Conservation (phyloP, 1,140 invertebrate species). For the Parasteatoda tepidariorum region DNA sequence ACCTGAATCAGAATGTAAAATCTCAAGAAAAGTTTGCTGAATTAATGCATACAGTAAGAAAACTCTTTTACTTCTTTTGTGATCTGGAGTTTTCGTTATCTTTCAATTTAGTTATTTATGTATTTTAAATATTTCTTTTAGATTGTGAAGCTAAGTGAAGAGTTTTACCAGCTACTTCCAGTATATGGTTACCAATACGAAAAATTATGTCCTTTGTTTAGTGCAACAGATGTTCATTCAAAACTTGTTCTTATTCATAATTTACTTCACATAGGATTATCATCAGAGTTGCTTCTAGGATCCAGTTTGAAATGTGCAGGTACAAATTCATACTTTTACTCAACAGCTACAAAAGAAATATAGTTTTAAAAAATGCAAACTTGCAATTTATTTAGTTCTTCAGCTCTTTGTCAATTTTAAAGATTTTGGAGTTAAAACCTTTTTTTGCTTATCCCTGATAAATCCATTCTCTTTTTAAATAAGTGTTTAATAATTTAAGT, state of each 20-base stretch:
- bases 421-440: neutral
- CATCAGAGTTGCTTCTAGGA: constrained; percentile 68
- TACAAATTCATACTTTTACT: too few relatives aligned
- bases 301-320: constrained; percentile 66
- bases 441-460: too few relatives aligned
- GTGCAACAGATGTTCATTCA: constrained; percentile 64
- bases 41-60: constrained; percentile 52
- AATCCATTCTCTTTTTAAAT: too few relatives aligned
- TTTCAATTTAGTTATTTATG: neutral
- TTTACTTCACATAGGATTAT: constrained; percentile 69
- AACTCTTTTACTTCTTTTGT: neutral
- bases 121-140: constrained; percentile 58
- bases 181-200: constrained; percentile 69
- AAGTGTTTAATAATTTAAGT: too few relatives aligned
- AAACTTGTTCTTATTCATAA: constrained; percentile 66
- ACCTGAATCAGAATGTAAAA: constrained; percentile 40
- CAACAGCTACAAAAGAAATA: too few relatives aligned
- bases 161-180: constrained; percentile 71
- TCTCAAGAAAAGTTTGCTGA: constrained; percentile 53
- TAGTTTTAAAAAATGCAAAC: too few relatives aligned
- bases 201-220: constrained; percentile 67
- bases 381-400: neutral
- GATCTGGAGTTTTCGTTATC: neutral
- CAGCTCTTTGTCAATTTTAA: neutral
- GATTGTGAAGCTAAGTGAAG: constrained; percentile 69